Evolutionary conservation across 2,888 invertebrate species (phyloP).

Genomic region (Parnassius glacialis): DNA sequence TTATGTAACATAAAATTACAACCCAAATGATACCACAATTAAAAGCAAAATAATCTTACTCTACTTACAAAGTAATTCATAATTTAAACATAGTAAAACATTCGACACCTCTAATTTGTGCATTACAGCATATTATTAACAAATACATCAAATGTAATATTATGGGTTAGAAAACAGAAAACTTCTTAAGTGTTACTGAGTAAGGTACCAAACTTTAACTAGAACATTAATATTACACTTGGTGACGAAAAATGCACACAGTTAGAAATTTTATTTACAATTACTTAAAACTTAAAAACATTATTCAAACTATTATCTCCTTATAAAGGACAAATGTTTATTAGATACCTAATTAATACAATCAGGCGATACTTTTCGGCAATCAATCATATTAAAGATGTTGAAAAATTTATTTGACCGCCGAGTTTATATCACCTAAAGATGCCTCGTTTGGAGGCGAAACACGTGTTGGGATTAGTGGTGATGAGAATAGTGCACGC

Average conservation of each 20-base stretch:
- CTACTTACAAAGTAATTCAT: slow-evolving; percentile 17
- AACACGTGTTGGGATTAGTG: no score
- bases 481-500: no score
- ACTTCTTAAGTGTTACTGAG: slow-evolving; percentile 17
- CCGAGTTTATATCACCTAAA: no score
- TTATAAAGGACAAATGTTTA: no score
- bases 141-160: not conserved
- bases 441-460: no score
- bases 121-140: slow-evolving; percentile 13
- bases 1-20: slow-evolving; percentile 14
- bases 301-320: not conserved
- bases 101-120: slow-evolving; percentile 12
- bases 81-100: slow-evolving; percentile 11
- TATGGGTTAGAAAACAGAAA: slow-evolving; percentile 3
- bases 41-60: slow-evolving; percentile 10
- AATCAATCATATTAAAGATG: no score
- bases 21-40: slow-evolving; percentile 6
- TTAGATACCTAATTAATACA: no score
- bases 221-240: not conserved
- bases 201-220: slow-evolving; percentile 9
- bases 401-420: no score
- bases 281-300: not conserved
- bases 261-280: not conserved
- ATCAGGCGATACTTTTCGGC: no score
- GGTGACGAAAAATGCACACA: slow-evolving; percentile 8